Evolutionary conservation across 1,140 invertebrate species (phyloP), one percentile per base, ranked within the genome.

Genomic region (Pygmarrhopalites habei): DNA sequence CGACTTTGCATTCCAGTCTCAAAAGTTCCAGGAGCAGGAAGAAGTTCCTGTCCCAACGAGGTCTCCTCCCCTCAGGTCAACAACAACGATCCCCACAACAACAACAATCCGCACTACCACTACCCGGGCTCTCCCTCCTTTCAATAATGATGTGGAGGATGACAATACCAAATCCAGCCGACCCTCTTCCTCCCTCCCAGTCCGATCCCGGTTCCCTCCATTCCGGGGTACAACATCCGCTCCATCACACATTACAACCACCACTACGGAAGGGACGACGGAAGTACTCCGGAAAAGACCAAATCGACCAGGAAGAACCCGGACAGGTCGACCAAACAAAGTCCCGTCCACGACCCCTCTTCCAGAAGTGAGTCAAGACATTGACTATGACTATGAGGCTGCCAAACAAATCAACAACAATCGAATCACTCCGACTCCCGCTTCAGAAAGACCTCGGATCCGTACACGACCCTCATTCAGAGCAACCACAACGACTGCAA

Each of bases 171-270:
- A n/a, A n/a, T n/a, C n/a, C n/a, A n/a, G n/a, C n/a, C n/a, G n/a
- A n/a, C n/a, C n/a, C n/a, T n/a, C n/a, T 10, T 17, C 46, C 58
- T 4, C 25, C 58, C 5, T 15, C n/a, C n/a, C n/a, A n/a, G n/a
- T n/a, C n/a, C n/a, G n/a, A n/a, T n/a, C n/a, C 4, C 12, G 28
- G 1, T 57, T 62, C 30, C 52, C 61, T 2, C 52, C 53, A 21
- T 57, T 44, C 28, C 15, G 26, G 30, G 35, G 61, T 12, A 61
- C 66, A 2, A 47, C 61, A 32, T 56, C 61, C 2, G 58, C 66
- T 47, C 19, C 65, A 29, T 7, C 60, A 2, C 56, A 28, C 19
- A 35, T 35, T 15, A 35, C 47, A 49, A 2, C 23, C 28, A 53
- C 14, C 7, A 62, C 30, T 35, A 26, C 23, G 5, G 10, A 10